Evolutionary conservation across 2,113 vertebrate genomes (phyloP).

Genomic region (Urocitellus parryii): DNA sequence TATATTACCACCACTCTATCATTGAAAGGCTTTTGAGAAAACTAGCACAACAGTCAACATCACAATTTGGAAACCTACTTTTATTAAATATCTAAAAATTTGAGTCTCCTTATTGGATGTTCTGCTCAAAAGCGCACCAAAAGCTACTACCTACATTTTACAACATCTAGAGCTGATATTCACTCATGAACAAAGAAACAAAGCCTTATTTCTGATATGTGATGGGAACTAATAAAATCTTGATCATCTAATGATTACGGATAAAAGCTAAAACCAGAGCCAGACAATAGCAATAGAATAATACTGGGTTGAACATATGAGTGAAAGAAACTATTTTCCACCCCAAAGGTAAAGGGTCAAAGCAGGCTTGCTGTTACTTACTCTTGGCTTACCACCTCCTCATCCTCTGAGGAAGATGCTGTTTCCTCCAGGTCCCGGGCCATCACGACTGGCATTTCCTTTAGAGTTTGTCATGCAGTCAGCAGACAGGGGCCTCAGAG

Average conservation of each 20-base stretch:
- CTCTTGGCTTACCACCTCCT: slow-evolving; percentile 88
- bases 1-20: not conserved
- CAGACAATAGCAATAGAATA: not conserved
- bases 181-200: not conserved
- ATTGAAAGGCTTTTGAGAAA: slow-evolving; percentile 38
- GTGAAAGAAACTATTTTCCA: not conserved
- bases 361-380: slow-evolving; percentile 80
- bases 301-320: not conserved
- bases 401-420: slow-evolving; percentile 90
- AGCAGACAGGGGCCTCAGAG: slow-evolving; percentile 67
- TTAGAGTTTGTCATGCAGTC: slow-evolving; percentile 85
- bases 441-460: slow-evolving; percentile 93
- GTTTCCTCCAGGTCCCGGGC: slow-evolving; percentile 91
- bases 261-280: slow-evolving; percentile 29
- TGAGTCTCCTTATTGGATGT: not conserved
- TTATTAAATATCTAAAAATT: slow-evolving; percentile 13
- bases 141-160: not conserved
- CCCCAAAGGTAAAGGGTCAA: not conserved
- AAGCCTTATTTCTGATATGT: not conserved
- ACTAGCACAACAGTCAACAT: not conserved
- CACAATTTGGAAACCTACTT: not conserved
- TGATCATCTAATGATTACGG: not conserved
- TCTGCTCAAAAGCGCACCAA: not conserved
- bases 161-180: not conserved
- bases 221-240: not conserved